phyloP scores from a whole-genome alignment of 2,797 vertebrate genomes.

The Mus spretus region DNA sequence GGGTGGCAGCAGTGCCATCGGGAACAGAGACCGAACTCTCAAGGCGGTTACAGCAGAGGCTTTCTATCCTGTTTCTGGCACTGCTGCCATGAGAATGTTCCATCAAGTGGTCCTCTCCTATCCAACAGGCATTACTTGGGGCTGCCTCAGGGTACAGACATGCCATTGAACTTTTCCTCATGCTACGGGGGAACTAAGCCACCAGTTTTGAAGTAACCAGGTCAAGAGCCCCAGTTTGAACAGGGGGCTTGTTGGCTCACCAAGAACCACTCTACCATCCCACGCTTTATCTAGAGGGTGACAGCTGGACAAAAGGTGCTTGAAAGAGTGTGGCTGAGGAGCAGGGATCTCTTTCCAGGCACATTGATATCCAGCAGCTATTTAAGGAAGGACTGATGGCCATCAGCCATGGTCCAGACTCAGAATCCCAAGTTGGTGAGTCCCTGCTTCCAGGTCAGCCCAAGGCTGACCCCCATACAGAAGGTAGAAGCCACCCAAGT shows the following conservation, averaged over 20 bases:
- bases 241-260: neutral
- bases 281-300: neutral
- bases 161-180: neutral
- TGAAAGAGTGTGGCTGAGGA: neutral
- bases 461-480: neutral
- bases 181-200: neutral
- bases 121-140: neutral
- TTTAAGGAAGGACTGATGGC: neutral
- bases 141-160: neutral
- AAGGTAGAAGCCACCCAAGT: neutral
- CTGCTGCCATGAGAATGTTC: neutral
- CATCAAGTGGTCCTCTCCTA: neutral
- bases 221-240: too few relatives aligned
- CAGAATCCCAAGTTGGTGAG: neutral
- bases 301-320: neutral
- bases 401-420: neutral
- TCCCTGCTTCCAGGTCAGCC: neutral
- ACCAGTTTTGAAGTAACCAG: neutral
- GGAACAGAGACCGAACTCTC: neutral
- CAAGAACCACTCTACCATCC: neutral
- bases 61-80: neutral
- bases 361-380: neutral
- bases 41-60: fast-evolving
- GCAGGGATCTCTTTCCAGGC: neutral
- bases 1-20: neutral